Evolutionary conservation across 1,140 invertebrate genomes (phyloP), one percentile per base, ranked within the genome.

Genomic region (Musca domestica): DNA sequence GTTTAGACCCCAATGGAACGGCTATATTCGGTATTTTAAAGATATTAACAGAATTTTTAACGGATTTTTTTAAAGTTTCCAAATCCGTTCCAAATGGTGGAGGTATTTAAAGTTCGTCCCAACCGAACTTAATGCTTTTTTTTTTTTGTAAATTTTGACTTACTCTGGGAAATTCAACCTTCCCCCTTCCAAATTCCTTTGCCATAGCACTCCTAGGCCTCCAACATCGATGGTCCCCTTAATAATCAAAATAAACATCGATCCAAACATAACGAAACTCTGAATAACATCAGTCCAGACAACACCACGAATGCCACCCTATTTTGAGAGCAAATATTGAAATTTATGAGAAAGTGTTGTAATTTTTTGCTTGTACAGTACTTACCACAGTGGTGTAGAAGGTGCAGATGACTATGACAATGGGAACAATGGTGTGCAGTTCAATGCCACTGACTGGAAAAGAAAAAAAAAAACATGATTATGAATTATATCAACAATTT

Each of bases 281-380:
- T 97, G 95, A 68, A 97, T 90, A 0, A 92, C 90, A 83, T 98
- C 95, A 0, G 95, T 96, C 92, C 92, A 95, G 48, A 98, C 91
- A 0, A 97, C 95, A 3, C 94, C 94, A 84, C 93, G 94, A 66
- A 98, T 86, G 47, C 95, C 95, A 74, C 95, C 95, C 92, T 69
- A 19, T 52, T 52, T 2, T 2, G 14, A 58, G 1, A 27, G 41
- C 15, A 51, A 17, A 19, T 3, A n/a, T 49, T 49, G 2, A 49
- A 49, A 3, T 5, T n/a, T n/a, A 49, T 49, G 14, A n/a, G 3
- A 49, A 17, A 51, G 4, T 41, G 4, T 41, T 41, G 34, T 41
- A 41, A 10, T 9, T 9, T 9, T 41, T 41, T 41, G 2, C 12
- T 12, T 41, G 34, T 41, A 66, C 2, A 25, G 41, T 73, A 86